phyloP scores from a whole-genome alignment of 2,797 vertebrate genomes.

The Dermochelys coriacea region DNA sequence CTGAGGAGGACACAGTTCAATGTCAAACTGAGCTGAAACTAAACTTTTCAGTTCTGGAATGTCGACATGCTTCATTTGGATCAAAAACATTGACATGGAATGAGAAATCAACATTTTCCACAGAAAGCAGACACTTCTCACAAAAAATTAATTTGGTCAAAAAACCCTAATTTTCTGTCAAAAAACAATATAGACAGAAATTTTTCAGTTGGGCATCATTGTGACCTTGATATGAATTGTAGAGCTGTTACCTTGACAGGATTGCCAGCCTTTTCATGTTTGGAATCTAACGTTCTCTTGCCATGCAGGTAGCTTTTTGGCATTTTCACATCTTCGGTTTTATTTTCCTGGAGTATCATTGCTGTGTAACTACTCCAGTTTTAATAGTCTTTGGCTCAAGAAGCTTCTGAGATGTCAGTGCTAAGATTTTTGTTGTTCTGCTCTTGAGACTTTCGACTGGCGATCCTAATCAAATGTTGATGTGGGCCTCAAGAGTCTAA shows the following conservation, averaged over 20 bases:
- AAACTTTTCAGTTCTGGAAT: background rate
- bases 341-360: background rate
- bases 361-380: background rate
- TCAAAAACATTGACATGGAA: fast-evolving
- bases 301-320: background rate
- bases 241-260: background rate
- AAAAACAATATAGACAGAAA: background rate
- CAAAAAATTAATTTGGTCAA: background rate
- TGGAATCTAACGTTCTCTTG: background rate
- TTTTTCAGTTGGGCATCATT: background rate
- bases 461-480: background rate
- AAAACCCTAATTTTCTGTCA: background rate
- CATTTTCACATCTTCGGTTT: background rate
- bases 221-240: conserved; percentile 7
- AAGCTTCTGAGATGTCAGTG: background rate
- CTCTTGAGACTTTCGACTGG: background rate
- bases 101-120: background rate
- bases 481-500: background rate
- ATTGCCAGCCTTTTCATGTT: background rate
- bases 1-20: background rate
- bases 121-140: background rate
- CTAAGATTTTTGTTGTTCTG: background rate
- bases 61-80: fast-evolving
- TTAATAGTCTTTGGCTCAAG: background rate
- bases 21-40: background rate